A percentile compares a stretch with the other conserved stretches of the same genome.
Conservation (phyloP, 2,888 invertebrate species). For the Himalopsyche kuldschensis region DNA sequence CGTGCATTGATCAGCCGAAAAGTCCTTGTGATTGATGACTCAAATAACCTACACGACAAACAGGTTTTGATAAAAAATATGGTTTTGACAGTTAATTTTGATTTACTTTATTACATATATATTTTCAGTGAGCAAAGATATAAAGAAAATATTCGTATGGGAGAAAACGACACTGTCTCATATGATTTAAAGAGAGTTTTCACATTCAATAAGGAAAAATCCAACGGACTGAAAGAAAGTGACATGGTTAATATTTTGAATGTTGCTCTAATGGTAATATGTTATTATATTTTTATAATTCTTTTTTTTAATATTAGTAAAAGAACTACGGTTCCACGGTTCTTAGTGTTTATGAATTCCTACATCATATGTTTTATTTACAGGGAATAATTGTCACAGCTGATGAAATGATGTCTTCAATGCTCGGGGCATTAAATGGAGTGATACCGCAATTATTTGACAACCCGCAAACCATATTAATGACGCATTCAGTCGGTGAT, state of each 20-base stretch:
- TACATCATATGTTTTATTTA: slow-evolving; percentile 30
- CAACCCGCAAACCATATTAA: slow-evolving; percentile 55
- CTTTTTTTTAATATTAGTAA: background rate
- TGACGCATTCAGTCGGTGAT: slow-evolving; percentile 55
- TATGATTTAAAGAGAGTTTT: slow-evolving; percentile 58
- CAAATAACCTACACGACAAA: too few species aligned
- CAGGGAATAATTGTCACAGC: slow-evolving; percentile 55
- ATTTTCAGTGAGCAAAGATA: slow-evolving; percentile 53
- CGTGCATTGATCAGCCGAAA: too few species aligned
- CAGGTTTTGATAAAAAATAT: too few species aligned
- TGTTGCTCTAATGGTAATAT: slow-evolving; percentile 60
- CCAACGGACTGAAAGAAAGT: slow-evolving; percentile 51
- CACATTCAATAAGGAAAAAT: slow-evolving; percentile 56
- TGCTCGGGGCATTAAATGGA: slow-evolving; percentile 54
- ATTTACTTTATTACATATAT: background rate
- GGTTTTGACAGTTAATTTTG: too few species aligned
- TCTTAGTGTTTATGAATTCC: too few species aligned
- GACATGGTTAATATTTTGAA: slow-evolving; percentile 62
- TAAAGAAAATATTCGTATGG: slow-evolving; percentile 51
- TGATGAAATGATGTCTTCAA: slow-evolving; percentile 50
- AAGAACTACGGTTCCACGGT: background rate
- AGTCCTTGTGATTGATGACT: too few species aligned
- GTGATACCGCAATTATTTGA: slow-evolving; percentile 59
- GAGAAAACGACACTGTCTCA: slow-evolving; percentile 60
- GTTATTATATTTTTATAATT: background rate